Evolutionary conservation across 2,113 vertebrate species (phyloP).

Genomic region (Sus scrofa): T2T-Sscrofa CM000824.6:162536501-162537000

Average conservation of each 20-base stretch:
- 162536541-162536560: conserved; percentile 30
- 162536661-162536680: conserved; percentile 13
- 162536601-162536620: not conserved
- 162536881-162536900: not conserved
- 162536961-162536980: not conserved
- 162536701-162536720: not conserved
- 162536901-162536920: not conserved
- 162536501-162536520: not conserved
- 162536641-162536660: not conserved
- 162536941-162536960: not conserved
- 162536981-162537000: conserved; percentile 15
- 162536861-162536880: not conserved
- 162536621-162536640: not conserved
- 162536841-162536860: not conserved
- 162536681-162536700: conserved; percentile 44
- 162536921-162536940: not conserved
- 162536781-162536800: not conserved
- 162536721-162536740: not conserved
- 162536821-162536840: not conserved
- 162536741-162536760: not conserved
- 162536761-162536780: not conserved
- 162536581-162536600: conserved; percentile 3
- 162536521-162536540: conserved; percentile 28
- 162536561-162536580: not conserved
- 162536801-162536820: not conserved